Percentiles rank a stretch among this genome's conserved stretches.
Evolutionary conservation across 2,888 invertebrate genomes (phyloP).

Genomic region (Noctua pronuba): DNA sequence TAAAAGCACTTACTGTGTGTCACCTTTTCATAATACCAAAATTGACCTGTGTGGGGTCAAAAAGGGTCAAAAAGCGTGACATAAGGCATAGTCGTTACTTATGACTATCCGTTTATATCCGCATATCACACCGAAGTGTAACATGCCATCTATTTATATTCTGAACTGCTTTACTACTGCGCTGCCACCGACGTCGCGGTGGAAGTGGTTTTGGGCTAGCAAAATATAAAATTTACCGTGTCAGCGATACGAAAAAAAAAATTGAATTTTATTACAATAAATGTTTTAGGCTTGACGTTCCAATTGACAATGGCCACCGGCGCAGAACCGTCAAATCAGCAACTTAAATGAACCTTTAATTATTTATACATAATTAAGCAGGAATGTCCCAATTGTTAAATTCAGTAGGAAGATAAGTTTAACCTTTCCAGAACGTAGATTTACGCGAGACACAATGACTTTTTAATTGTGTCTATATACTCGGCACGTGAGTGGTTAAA

Average conservation of each 20-base stretch:
- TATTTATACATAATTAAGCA: neutral
- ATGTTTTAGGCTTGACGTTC: neutral
- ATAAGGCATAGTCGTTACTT: constrained; percentile 53
- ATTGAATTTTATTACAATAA: neutral
- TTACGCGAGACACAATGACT: too few species aligned
- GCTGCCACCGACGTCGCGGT: too few species aligned
- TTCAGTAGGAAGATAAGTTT: too few species aligned
- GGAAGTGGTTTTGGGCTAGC: too few species aligned
- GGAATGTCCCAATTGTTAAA: neutral
- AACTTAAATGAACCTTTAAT: neutral
- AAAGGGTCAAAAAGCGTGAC: constrained; percentile 52
- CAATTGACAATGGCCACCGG: neutral
- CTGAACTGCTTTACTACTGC: neutral
- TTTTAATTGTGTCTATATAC: too few species aligned
- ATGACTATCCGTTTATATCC: constrained; percentile 39
- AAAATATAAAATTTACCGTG: too few species aligned
- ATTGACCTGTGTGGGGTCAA: constrained; percentile 47
- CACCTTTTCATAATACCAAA: constrained; percentile 45
- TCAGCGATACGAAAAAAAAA: too few species aligned
- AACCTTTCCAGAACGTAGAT: too few species aligned
- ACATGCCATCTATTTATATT: neutral
- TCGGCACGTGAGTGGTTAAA: too few species aligned
- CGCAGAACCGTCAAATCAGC: neutral
- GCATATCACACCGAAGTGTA: constrained; percentile 46
- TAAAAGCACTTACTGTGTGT: neutral